A percentile compares a stretch with the other conserved stretches of the same genome.
Conservation (phyloP, 2,888 invertebrate species). For the Syrphus vitripennis region DNA sequence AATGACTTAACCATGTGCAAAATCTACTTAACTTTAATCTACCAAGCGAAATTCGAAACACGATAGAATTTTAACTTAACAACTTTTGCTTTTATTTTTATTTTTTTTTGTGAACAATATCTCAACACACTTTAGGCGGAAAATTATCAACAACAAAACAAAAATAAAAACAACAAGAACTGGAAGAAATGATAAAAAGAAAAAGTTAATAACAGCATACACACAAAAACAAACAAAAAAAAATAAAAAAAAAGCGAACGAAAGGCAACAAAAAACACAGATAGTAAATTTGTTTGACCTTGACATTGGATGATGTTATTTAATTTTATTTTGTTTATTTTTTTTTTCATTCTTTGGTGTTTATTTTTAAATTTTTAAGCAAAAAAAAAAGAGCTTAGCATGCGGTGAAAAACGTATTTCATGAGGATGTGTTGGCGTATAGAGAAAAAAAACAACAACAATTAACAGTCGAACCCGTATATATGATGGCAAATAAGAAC, state of each 20-base stretch:
- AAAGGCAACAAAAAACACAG: conserved; percentile 28
- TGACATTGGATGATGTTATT: conserved; percentile 71
- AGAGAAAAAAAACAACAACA: background rate
- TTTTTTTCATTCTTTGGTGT: conserved; percentile 16
- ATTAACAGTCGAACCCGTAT: background rate
- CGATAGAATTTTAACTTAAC: background rate
- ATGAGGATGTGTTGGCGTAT: background rate
- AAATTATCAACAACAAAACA: conserved; percentile 7
- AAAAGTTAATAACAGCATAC: conserved; percentile 8
- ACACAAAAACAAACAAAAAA: background rate
- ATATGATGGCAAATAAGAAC: too few relatives aligned
- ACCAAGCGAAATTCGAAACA: background rate
- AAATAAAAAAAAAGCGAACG: conserved; percentile 3
- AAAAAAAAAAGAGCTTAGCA: background rate
- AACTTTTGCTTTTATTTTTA: background rate
- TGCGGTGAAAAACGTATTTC: background rate
- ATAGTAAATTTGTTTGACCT: conserved; percentile 72
- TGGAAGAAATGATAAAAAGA: conserved; percentile 19
- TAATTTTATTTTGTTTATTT: conserved; percentile 61
- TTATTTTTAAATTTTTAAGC: conserved; percentile 13
- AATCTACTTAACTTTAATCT: background rate
- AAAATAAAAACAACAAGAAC: conserved; percentile 4
- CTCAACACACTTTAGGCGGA: background rate
- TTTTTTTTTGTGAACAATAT: too few relatives aligned
- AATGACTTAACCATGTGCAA: background rate